Base-by-base conservation (phyloP, 2,113 vertebrate genomes). In the Heterocephalus glaber region DNA sequence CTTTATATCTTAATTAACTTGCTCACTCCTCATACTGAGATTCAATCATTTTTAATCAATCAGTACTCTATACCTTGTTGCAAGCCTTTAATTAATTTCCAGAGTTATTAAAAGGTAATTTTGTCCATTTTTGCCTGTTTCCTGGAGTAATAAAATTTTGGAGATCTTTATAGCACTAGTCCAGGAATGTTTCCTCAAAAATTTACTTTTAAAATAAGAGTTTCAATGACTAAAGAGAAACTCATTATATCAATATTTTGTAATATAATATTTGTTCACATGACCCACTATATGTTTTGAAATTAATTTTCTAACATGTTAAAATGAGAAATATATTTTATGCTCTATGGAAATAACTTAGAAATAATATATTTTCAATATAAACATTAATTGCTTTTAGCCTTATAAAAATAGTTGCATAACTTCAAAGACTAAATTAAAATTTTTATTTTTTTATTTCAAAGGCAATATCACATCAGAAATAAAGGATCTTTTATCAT, bases 311-410 rank as follows among this genome's bases (percentile, higher is more conserved):
- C 17, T 60, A 49, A 9, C 44, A 88, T 74, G 20, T 38, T 76
- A 38, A 66, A 89, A 84, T 94, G 33, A 84, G 20, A 94, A 84
- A 84, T 77, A n/a, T 16, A 66, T 58, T 19, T 90, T 74, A 38
- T 58, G 24, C 0, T 56, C 13, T n/a, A 24, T 68, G 24, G 24
- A 30, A 66, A 82, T 83, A 77, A 72, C 44, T 83, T 84, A 89
- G 68, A 72, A 83, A 89, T 58, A 90, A 84, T 76, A 4, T 77
- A 30, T 44, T 85, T 63, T 65, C 60, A 47, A 3, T 49, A 47
- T 84, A 47, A 74, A 65, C 11, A 94, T 47, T 89, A 83, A 74
- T 94, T 83, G 13, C 28, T 77, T 89, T 56, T 89, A 89, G n/a
- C 77, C 47, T 89, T 56, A 47, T 72, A 26, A 54, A 81, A 82